These are phyloP conservation scores for Megalonaias nervosa DNA, from an alignment of 1,140 invertebrate species.

Conservation along the genomic window DNA sequence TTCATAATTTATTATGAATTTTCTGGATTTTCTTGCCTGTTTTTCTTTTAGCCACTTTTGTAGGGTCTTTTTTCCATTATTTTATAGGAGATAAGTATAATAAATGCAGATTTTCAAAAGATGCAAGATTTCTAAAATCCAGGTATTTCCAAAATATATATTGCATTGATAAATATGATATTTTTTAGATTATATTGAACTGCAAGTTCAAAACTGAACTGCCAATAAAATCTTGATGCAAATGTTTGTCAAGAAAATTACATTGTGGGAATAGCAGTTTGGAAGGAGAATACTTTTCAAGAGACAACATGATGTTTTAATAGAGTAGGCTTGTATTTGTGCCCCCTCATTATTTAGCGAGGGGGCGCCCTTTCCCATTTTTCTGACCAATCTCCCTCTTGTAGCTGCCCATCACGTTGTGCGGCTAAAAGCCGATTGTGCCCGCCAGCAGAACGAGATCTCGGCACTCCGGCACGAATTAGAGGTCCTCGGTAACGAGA, in stretches of 20 bases:
- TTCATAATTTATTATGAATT: slow-evolving; percentile 1
- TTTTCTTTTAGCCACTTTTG: background rate
- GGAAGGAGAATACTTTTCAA: background rate
- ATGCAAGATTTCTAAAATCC: background rate
- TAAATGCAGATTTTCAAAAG: background rate
- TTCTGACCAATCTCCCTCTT: slow-evolving; percentile 57
- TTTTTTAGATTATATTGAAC: background rate
- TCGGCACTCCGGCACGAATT: slow-evolving; percentile 82
- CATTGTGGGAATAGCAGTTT: background rate
- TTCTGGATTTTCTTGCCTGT: background rate
- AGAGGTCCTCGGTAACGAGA: slow-evolving; percentile 88
- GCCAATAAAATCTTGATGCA: no score
- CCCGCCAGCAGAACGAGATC: slow-evolving; percentile 89
- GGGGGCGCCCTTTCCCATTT: slow-evolving; percentile 53
- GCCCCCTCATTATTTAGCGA: slow-evolving; percentile 25
- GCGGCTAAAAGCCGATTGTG: slow-evolving; percentile 86
- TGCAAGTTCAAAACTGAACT: background rate
- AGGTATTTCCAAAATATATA: background rate
- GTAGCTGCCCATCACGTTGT: slow-evolving; percentile 89
- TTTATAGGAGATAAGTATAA: background rate
- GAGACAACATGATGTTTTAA: slow-evolving; percentile 1
- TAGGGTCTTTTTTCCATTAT: background rate
- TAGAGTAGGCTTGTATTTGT: background rate
- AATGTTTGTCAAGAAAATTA: background rate
- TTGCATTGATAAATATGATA: background rate